Percentiles rank a stretch among this genome's conserved stretches.
These are phyloP conservation scores for Microchirus variegatus DNA, from an alignment of 2,797 vertebrate genomes.

Conservation along the genomic window DNA sequence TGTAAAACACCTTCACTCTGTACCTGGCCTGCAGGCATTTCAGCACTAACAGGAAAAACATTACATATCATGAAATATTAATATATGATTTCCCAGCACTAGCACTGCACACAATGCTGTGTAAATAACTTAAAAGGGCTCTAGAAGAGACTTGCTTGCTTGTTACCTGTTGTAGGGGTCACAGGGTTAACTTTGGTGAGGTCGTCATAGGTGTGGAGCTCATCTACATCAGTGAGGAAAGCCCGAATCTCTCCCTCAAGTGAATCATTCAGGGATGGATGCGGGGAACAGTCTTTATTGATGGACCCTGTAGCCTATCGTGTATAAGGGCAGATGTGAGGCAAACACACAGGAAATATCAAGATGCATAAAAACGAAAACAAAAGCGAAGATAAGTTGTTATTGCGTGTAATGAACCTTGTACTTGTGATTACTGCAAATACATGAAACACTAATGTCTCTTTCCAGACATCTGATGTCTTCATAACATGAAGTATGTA, in stretches of 20 bases:
- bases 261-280: conserved; percentile 67
- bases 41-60: conserved; percentile 82
- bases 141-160: background rate
- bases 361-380: background rate
- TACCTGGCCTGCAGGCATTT: conserved; percentile 96
- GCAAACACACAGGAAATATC: background rate
- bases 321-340: background rate
- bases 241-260: conserved; percentile 84
- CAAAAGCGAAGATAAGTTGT: no score
- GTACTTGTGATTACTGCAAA: background rate
- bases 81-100: background rate
- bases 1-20: conserved; percentile 86
- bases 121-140: no score
- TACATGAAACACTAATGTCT: background rate
- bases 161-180: conserved; percentile 88
- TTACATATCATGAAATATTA: conserved; percentile 7
- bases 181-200: conserved; percentile 97
- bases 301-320: conserved; percentile 78
- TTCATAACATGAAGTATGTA: no score
- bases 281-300: conserved; percentile 41
- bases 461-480: background rate
- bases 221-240: conserved; percentile 86
- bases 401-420: no score
- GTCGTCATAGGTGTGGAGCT: conserved; percentile 90
- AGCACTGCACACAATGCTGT: no score